Base-by-base conservation (phyloP, 2,888 invertebrate genomes). In the Dasypogon diadema region DNA sequence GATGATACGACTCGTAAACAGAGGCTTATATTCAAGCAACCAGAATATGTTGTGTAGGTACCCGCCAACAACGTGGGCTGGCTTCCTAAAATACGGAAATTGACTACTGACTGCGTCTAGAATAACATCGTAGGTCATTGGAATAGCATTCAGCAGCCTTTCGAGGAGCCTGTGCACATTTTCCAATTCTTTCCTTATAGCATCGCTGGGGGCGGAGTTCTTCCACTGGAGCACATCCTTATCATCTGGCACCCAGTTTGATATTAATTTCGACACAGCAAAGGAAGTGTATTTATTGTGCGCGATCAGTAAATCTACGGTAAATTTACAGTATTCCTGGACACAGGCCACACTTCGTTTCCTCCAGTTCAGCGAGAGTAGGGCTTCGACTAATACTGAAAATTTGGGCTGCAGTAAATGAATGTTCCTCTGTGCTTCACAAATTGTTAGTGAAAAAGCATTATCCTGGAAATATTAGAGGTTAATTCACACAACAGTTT, bases 31-130 rank as follows among this genome's bases (percentile, higher is more conserved):
- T 54, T 91, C 89, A 76, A 91, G 87, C 79, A 96, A 88, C 88
- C 91, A 90, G 72, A 97, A 88, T 54, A 96, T 84, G 85, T 96
- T 95, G 82, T 92, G 90, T 16, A 95, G 84, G 84, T 93, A 97
- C 10, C 92, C 90, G 81, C 92, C 91, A 79, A 94, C 92, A 0
- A 89, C 83, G 81, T 91, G 90, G 2, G 91, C 86, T 0, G 91
- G 88, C 75, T 89, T 90, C 81, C 91, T 92, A 83, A 91, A 89
- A 83, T 94, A 97, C 0, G 97, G 97, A 85, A 92, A 96, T 60
- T 89, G 87, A 2, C 88, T 87, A 74, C 88, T 87, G 16, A 95
- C 85, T 10, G 90, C 87, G 58, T 91, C 89, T 80, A 93, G 83
- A 16, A 96, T 84, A 21, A 93, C 84, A 77, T 92, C 91, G 81